These are phyloP conservation scores for Junco hyemalis DNA, from an alignment of 2,113 vertebrate species.

Conservation along the genomic window DNA sequence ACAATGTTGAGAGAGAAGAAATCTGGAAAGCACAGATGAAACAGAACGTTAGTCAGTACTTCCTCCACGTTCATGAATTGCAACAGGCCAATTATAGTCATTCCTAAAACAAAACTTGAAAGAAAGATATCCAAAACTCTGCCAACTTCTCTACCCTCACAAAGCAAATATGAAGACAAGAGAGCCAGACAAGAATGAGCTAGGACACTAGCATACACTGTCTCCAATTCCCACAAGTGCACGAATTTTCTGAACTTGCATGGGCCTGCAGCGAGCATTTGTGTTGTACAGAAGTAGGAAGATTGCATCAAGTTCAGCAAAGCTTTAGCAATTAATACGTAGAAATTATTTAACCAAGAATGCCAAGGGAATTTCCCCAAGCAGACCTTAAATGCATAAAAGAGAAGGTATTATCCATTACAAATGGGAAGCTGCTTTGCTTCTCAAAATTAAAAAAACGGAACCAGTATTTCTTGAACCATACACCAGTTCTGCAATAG, in stretches of 20 bases:
- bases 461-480: not conserved
- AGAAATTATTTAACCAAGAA: not conserved
- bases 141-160: not conserved
- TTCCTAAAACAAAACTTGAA: not conserved
- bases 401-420: not conserved
- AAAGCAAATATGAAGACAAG: not conserved
- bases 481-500: not conserved
- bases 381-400: not conserved
- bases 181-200: not conserved
- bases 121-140: not conserved
- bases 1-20: not conserved
- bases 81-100: not conserved
- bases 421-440: not conserved
- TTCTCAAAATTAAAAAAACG: not conserved
- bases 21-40: slow-evolving; percentile 9
- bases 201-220: not conserved
- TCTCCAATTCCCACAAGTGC: not conserved
- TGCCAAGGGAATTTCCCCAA: not conserved
- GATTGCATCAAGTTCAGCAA: not conserved
- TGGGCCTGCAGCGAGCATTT: not conserved
- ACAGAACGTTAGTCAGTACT: not conserved
- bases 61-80: not conserved
- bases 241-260: not conserved
- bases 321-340: not conserved
- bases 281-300: not conserved